Evolutionary conservation across 2,888 invertebrate species (phyloP), one percentile per base, ranked within the genome.

Genomic region (Drosophila cracens): DNA sequence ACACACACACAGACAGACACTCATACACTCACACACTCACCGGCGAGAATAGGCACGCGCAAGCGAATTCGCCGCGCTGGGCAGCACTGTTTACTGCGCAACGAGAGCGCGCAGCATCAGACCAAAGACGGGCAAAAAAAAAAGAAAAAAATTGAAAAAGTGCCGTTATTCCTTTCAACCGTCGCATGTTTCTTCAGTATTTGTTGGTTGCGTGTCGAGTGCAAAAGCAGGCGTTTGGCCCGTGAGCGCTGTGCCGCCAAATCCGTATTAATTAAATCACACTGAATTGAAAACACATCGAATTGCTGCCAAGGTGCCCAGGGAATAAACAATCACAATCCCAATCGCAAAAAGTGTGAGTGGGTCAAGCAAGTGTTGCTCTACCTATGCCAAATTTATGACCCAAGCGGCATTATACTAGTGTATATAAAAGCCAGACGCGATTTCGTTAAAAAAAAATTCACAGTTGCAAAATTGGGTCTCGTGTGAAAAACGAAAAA

Each of bases 121-220:
- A 31, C 51, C 54, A 53, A 56, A 36, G 16, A 33, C 40, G 40
- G 34, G 7, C 7, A 46, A 54, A 54, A 36, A 27, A 57, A 52
- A 46, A 46, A 52, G 27, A 31, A 48, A 43, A 63, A 63, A 51
- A 52, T n/a, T n/a, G 36, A 46, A 46, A 46, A 46, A 46, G 16
- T 52, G 58, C 65, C 78, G 64, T 56, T 78, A 68, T 73, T 81
- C 82, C 82, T 72, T 77, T 60, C 46, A 65, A 38, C 74, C 58
- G 46, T 80, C 52, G 74, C 62, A 86, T 70, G 65, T 68, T 90
- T 77, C 90, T 73, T 88, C 87, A 90, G 90, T 90, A 90, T 83
- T 90, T 90, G 78, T 90, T 90, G 78, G 90, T 76, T 75, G 89
- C 90, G 85, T 88, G 90, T 78, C 90, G 89, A 85, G 83, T 84